phyloP scores from a whole-genome alignment of 2,113 vertebrate species.

The Oenanthe melanoleuca region DNA sequence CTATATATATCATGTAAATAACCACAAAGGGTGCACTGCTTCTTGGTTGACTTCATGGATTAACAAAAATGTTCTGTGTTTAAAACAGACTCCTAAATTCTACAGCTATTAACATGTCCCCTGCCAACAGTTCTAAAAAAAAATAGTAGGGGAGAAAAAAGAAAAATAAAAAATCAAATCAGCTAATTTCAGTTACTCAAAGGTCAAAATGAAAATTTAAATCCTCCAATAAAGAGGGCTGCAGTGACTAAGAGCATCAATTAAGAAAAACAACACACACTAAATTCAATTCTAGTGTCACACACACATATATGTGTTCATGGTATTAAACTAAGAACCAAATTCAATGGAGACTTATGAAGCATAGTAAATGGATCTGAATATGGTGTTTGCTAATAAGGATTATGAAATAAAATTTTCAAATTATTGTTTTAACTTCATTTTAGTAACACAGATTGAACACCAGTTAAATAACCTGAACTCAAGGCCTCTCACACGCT shows the following conservation, averaged over 20 bases:
- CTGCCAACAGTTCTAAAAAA: background rate
- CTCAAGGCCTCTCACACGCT: background rate
- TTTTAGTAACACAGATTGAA: background rate
- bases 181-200: background rate
- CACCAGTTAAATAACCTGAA: background rate
- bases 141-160: rapidly evolving
- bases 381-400: background rate
- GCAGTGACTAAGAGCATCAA: background rate
- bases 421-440: background rate
- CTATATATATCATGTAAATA: background rate
- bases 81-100: background rate
- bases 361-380: background rate
- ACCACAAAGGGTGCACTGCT: background rate
- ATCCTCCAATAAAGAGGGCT: background rate
- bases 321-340: background rate
- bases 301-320: background rate
- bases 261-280: background rate
- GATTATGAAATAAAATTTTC: background rate
- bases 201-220: background rate
- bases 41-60: rapidly evolving
- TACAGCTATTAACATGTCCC: background rate
- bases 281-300: background rate
- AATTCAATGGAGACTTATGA: background rate
- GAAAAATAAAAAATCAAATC: background rate
- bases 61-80: background rate